Evolutionary conservation across 2,113 vertebrate species (phyloP).

Genomic region (Cairina moschata): DNA sequence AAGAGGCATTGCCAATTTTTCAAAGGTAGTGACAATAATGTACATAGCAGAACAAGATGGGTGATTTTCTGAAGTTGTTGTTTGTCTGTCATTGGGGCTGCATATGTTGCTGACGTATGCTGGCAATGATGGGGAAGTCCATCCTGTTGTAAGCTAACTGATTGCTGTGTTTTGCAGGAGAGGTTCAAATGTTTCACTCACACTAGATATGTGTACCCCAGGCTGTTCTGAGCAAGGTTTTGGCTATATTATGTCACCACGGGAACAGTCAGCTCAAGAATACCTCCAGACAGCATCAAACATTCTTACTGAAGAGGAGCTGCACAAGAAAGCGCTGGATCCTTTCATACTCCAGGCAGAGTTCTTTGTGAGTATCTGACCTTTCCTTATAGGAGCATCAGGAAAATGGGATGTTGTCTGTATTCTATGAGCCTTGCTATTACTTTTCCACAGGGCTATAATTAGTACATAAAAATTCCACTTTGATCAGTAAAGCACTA

Average conservation of each 20-base stretch:
- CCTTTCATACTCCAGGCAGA: slow-evolving; percentile 93
- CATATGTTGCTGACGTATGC: not conserved
- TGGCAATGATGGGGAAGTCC: not conserved
- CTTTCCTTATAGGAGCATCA: not conserved
- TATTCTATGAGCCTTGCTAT: not conserved
- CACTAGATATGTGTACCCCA: slow-evolving; percentile 97
- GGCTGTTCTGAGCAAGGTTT: slow-evolving; percentile 93
- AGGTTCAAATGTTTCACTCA: slow-evolving; percentile 97
- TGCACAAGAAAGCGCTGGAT: slow-evolving; percentile 92
- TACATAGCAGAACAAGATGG: not conserved
- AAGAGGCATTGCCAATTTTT: not conserved
- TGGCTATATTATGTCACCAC: slow-evolving; percentile 91
- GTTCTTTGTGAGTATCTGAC: slow-evolving; percentile 90
- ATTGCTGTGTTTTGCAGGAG: slow-evolving; percentile 78
- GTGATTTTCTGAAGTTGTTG: not conserved
- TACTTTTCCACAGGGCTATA: not conserved
- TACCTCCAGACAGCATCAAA: slow-evolving; percentile 91
- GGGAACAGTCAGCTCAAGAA: slow-evolving; percentile 90
- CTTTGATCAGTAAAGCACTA: not conserved
- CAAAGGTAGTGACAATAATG: not conserved
- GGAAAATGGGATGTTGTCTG: not conserved
- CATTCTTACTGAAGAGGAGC: slow-evolving; percentile 84
- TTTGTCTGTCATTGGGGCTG: not conserved
- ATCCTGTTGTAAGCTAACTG: not conserved
- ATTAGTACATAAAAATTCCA: not conserved